phyloP scores from a whole-genome alignment of 2,888 invertebrate genomes.

The Meloe dianella region DNA sequence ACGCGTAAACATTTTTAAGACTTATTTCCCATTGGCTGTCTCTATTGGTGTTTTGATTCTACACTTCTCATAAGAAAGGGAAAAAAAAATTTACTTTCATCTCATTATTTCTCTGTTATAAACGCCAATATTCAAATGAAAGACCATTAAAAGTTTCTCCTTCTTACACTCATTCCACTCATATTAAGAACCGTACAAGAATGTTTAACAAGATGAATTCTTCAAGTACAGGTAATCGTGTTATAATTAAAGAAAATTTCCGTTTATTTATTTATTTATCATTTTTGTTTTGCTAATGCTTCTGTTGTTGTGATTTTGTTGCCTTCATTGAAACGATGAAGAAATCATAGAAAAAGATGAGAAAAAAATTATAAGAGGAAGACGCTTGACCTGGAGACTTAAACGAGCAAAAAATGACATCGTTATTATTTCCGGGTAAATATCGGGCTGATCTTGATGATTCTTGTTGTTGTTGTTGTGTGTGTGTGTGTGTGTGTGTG shows the following conservation, averaged over 20 bases:
- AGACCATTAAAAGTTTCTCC: constrained; percentile 51
- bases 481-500: constrained; percentile 6
- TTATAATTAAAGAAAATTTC: constrained; percentile 12
- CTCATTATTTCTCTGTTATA: constrained; percentile 47
- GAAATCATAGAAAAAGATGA: neutral
- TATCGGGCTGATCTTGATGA: constrained; percentile 9
- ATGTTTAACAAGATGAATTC: constrained; percentile 18
- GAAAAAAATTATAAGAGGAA: neutral
- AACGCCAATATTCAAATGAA: constrained; percentile 40
- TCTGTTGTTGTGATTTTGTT: constrained; percentile 1
- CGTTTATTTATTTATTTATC: neutral
- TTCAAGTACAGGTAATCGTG: constrained; percentile 18
- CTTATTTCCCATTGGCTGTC: neutral
- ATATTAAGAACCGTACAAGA: neutral
- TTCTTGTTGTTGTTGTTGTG: constrained; percentile 17
- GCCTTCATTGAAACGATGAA: neutral
- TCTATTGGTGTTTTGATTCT: neutral
- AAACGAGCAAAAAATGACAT: constrained; percentile 17
- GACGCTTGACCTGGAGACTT: constrained; percentile 13
- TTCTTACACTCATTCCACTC: constrained; percentile 15
- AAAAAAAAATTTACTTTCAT: constrained; percentile 38
- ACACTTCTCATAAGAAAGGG: neutral
- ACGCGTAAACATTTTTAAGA: constrained; percentile 23
- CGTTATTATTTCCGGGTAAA: constrained; percentile 19
- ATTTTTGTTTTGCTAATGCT: neutral